Evolutionary conservation across 2,113 vertebrate genomes (phyloP).

Genomic region (Fukomys damarensis): DNA sequence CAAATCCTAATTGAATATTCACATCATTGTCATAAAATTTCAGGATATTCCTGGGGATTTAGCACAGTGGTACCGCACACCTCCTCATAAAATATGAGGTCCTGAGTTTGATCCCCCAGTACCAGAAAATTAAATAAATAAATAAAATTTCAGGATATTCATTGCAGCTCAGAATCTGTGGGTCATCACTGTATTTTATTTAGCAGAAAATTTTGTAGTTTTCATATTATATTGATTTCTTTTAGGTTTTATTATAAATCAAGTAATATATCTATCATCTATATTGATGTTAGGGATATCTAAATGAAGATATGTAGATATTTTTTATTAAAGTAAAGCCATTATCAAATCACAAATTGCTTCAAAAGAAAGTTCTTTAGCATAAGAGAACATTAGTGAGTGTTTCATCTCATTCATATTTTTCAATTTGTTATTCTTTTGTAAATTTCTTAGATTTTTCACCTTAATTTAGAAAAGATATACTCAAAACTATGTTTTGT

Average conservation of each 20-base stretch:
- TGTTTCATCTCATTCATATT: background rate
- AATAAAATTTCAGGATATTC: conserved; percentile 10
- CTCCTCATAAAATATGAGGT: too few species aligned
- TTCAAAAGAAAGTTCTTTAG: conserved; percentile 16
- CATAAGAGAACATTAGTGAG: background rate
- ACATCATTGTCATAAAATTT: background rate
- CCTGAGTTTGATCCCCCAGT: too few species aligned
- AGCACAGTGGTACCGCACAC: too few species aligned
- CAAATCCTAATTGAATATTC: background rate
- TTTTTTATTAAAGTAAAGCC: conserved; percentile 25
- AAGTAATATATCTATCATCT: background rate
- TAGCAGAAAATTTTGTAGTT: background rate
- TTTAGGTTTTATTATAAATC: conserved; percentile 7
- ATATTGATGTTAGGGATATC: background rate
- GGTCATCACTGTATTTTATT: background rate
- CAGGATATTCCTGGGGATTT: too few species aligned
- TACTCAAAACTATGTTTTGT: background rate
- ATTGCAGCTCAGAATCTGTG: background rate
- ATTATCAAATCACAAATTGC: background rate
- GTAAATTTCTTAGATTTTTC: background rate
- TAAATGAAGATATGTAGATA: conserved; percentile 1
- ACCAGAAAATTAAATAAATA: too few species aligned
- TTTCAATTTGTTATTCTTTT: background rate
- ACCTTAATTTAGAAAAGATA: background rate
- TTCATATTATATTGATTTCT: background rate